Base-by-base conservation (phyloP, 1,140 invertebrate genomes). In the Bathynomus jamesi region DNA sequence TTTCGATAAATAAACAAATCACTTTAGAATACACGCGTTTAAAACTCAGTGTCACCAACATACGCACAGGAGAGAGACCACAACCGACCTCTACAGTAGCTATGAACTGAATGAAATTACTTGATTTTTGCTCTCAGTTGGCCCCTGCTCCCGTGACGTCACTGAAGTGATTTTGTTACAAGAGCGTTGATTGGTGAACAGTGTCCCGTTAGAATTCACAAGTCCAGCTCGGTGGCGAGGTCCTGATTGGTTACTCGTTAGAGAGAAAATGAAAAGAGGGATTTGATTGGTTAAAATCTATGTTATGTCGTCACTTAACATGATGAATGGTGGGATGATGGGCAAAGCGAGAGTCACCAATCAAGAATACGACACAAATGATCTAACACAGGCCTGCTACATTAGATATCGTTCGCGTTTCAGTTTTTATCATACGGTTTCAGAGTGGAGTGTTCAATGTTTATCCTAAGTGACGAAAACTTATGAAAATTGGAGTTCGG, bases 271-370 rank as follows among this genome's bases (percentile, higher is more conserved):
- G 75, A 73, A 76, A 76, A 71, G 75, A 67, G 40, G 46, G 31
- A 61, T 31, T 40, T 69, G 75, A 76, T 76, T 76, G 75, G 75
- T 74, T 63, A 71, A 76, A 61, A 64, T 67, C 30, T 72, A 73
- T 73, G 71, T 76, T 73, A 73, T 76, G 75, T 76, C 75, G 72
- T 76, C 75, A 76, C 75, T 76, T 76, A 76, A 74, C 71, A 73
- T 76, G 75, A 76, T 76, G 75, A 76, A 76, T 76, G 72, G 75
- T 73, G 53, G 75, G 72, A 73, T 76, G 75, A 76, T 76, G 75
- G 72, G 69, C 72, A 71, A 76, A 74, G 72, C 75, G 69, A 73
- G 71, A 76, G 75, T 73, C 71, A 76, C 75, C 75, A 73, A 76
- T 76, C 75, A 76, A 61, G 70, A 63, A 68, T 63, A 76, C 69